Base-by-base conservation (phyloP, 2,888 invertebrate genomes). In the Acleris cristana region DNA sequence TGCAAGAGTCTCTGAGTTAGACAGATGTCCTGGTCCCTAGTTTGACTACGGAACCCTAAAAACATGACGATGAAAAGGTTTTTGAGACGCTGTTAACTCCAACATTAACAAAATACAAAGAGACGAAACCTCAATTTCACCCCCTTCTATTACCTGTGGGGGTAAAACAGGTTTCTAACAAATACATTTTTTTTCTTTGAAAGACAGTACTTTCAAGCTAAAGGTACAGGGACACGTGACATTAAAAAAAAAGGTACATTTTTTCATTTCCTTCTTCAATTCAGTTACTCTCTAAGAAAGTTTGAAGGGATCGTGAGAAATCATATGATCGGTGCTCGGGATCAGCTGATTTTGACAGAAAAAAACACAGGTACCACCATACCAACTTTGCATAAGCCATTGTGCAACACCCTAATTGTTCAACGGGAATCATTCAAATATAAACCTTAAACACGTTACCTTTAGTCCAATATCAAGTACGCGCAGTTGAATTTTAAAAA, bases 291-390 rank as follows among this genome's bases (percentile, higher is more conserved):
- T 16, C 18, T 56, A n/a, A 66, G 66, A 66, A 66, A 66, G 61
- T 66, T 18, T 19, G 23, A 56, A 49, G 3, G 23, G 60, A 58
- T 18, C 66, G 67, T 67, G 67, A 58, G 67, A 67, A 67, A 63
- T 58, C 66, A 63, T 67, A 67, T 63, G 67, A 67, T 63, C 54
- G 18, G 52, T 19, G 34, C 57, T 62, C 40, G 53, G 21, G 60
- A 61, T 56, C 65, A 61, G 62, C 65, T 65, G 65, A 59, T 63
- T 69, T 44, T 51, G 56, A 54, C 26, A 54, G 14, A 58, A 69
- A 69, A 69, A 69, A 69, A 61, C 58, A 44, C 58, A 69, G 58
- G 62, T 69, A 69, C 55, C 45, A 8, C 45, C 49, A 63, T 58
- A 68, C 63, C 53, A 23, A 62, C 57, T 58, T 62, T 60, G 59